Evolutionary conservation across 2,888 invertebrate genomes (phyloP).

Genomic region (Cephus pulcher): DNA sequence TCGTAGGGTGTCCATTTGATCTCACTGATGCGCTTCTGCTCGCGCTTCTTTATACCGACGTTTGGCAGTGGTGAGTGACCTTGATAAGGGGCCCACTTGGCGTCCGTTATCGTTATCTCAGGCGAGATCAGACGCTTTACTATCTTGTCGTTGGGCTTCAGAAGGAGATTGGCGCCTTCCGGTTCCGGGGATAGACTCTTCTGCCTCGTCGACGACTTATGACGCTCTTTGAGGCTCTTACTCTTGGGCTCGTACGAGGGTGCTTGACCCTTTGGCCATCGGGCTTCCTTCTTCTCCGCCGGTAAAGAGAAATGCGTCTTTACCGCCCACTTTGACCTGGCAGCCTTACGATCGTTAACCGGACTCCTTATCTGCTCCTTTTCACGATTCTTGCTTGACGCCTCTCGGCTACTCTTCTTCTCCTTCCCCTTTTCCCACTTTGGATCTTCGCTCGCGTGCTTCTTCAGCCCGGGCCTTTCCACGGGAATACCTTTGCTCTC

Average conservation of each 20-base stretch:
- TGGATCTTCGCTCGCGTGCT: slow-evolving; percentile 47
- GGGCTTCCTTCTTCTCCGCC: slow-evolving; percentile 51
- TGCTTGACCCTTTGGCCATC: slow-evolving; percentile 48
- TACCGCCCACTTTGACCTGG: slow-evolving; percentile 56
- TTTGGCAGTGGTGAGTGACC: slow-evolving; percentile 59
- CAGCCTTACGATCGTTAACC: slow-evolving; percentile 39
- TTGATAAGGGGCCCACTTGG: slow-evolving; percentile 62
- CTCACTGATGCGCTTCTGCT: slow-evolving; percentile 56
- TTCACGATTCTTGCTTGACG: slow-evolving; percentile 45
- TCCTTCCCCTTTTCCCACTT: slow-evolving; percentile 29
- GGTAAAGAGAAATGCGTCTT: slow-evolving; percentile 62
- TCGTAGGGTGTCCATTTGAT: slow-evolving; percentile 61
- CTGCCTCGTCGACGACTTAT: slow-evolving; percentile 51
- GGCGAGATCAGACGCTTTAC: slow-evolving; percentile 59
- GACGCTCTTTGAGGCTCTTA: slow-evolving; percentile 48
- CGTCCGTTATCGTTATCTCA: slow-evolving; percentile 50
- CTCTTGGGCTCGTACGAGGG: slow-evolving; percentile 48
- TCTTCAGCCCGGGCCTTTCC: slow-evolving; percentile 48
- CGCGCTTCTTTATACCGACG: slow-evolving; percentile 57
- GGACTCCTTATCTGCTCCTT: slow-evolving; percentile 48
- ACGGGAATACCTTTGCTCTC: slow-evolving; percentile 31
- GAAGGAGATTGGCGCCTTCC: slow-evolving; percentile 43
- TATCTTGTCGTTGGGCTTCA: slow-evolving; percentile 51
- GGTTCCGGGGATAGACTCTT: slow-evolving; percentile 63
- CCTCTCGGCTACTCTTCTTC: slow-evolving; percentile 24